These are phyloP conservation scores for Leptopilina drosophilae DNA, from an alignment of 2,888 invertebrate genomes.

Conservation along the genomic window DNA sequence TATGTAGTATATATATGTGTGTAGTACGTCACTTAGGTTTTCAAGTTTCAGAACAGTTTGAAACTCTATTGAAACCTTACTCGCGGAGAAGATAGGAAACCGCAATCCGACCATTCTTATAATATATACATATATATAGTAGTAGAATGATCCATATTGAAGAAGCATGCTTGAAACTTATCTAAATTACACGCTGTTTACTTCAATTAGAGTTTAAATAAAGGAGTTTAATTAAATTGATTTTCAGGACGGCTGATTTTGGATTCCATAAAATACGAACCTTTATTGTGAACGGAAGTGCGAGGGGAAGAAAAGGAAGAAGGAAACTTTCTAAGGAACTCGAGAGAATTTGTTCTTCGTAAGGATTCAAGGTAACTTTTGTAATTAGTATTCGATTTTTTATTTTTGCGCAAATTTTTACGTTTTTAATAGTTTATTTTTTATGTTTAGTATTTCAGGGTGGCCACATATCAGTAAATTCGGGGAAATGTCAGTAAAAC, in stretches of 20 bases:
- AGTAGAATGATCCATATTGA: neutral
- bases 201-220: neutral
- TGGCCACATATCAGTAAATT: too few species aligned
- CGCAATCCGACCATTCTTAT: neutral
- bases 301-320: too few species aligned
- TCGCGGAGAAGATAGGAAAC: constrained; percentile 1
- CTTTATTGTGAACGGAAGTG: neutral
- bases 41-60: constrained; percentile 35
- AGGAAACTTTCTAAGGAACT: too few species aligned
- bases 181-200: constrained; percentile 16
- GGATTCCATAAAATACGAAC: neutral
- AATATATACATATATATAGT: neutral
- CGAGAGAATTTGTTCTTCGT: too few species aligned
- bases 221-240: neutral
- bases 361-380: neutral
- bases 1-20: neutral
- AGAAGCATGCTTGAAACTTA: constrained; percentile 11
- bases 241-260: neutral
- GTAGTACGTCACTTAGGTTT: constrained; percentile 6
- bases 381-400: neutral
- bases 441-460: too few species aligned
- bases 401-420: too few species aligned
- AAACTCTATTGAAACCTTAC: constrained; percentile 31
- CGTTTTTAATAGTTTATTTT: too few species aligned
- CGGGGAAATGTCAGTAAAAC: too few species aligned